phyloP scores from a whole-genome alignment of 92 coral and sea anemone species.

The Isaurus tuberculatus region DNA sequence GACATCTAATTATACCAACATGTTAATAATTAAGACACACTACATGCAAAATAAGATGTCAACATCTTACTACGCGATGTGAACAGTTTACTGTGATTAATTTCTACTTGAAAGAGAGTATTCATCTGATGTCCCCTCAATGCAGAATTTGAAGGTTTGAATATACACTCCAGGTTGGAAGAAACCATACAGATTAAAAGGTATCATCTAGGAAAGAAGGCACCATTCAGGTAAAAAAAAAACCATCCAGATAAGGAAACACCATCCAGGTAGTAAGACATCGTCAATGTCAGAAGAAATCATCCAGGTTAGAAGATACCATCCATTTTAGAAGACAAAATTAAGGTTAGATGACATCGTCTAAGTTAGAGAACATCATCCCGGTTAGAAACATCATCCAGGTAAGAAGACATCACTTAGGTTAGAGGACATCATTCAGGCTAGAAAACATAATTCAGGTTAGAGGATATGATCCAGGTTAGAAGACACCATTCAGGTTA shows the following conservation, averaged over 20 bases:
- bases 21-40: too few species aligned
- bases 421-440: too few species aligned
- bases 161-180: background rate
- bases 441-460: background rate
- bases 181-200: slow-evolving; percentile 27
- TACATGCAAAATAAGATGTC: too few species aligned
- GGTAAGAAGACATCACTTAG: too few species aligned
- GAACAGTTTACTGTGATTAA: too few species aligned
- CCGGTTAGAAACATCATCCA: too few species aligned
- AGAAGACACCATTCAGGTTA: background rate
- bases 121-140: too few species aligned
- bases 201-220: slow-evolving; percentile 26
- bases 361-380: slow-evolving; percentile 31
- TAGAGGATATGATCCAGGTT: slow-evolving; percentile 29
- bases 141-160: too few species aligned
- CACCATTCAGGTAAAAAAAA: slow-evolving; percentile 19
- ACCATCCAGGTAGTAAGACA: background rate
- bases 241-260: slow-evolving; percentile 39
- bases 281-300: slow-evolving; percentile 31
- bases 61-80: too few species aligned
- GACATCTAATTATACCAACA: too few species aligned
- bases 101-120: too few species aligned
- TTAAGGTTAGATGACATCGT: background rate
- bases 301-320: slow-evolving; percentile 41
- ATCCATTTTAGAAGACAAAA: slow-evolving; percentile 24